phyloP scores from a whole-genome alignment of 2,888 invertebrate genomes.

The Zaprionus obscuricornis region DNA sequence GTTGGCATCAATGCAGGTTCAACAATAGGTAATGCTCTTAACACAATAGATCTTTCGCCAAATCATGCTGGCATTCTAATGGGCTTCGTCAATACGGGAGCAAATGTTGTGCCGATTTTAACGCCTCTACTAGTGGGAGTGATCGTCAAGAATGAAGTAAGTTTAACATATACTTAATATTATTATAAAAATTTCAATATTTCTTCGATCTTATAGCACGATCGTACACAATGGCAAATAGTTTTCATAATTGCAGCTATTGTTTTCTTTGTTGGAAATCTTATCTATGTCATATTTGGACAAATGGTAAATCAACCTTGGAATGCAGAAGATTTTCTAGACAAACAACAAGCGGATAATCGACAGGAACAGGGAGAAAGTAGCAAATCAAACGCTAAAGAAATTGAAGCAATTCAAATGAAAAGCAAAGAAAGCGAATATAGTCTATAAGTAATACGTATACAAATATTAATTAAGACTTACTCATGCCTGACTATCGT shows the following conservation, averaged over 20 bases:
- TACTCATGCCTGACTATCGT: constrained; percentile 30
- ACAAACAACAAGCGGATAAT: neutral
- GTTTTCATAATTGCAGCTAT: constrained; percentile 85
- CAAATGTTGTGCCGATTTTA: constrained; percentile 86
- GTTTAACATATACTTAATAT: constrained; percentile 44
- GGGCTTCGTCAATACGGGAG: constrained; percentile 87
- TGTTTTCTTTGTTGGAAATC: constrained; percentile 84
- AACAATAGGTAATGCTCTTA: constrained; percentile 86
- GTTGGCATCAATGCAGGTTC: constrained; percentile 85
- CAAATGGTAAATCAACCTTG: constrained; percentile 85
- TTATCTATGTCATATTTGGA: constrained; percentile 85
- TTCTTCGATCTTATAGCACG: constrained; percentile 52
- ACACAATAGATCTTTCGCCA: constrained; percentile 88
- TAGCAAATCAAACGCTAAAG: constrained; percentile 15
- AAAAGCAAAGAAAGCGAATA: too few species aligned
- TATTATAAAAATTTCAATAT: too few species aligned
- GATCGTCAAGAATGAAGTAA: constrained; percentile 85
- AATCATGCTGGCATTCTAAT: constrained; percentile 88
- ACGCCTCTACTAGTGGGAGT: constrained; percentile 86
- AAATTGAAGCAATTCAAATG: constrained; percentile 11
- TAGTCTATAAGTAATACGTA: constrained; percentile 4
- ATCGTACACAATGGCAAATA: constrained; percentile 84
- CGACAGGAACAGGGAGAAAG: constrained; percentile 32
- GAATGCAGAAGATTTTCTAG: constrained; percentile 82
- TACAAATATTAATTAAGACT: constrained; percentile 35